Evolutionary conservation across 2,113 vertebrate species (phyloP).

Genomic region (Anguilla japonica): DNA sequence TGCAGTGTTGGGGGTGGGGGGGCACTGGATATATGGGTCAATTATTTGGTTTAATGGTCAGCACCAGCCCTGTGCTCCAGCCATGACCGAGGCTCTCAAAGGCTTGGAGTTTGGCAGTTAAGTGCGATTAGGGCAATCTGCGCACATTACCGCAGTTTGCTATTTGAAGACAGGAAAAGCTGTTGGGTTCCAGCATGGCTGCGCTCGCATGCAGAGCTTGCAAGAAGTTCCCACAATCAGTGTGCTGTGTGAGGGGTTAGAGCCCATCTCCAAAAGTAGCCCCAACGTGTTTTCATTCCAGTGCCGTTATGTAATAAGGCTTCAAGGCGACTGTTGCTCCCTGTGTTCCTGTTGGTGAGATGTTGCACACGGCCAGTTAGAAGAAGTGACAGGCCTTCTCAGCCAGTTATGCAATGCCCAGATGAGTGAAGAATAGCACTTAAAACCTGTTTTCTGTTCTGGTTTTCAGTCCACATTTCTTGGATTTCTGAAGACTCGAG

Average conservation of each 20-base stretch:
- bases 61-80: neutral
- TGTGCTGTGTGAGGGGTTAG: neutral
- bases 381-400: neutral
- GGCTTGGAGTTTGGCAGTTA: neutral
- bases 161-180: neutral
- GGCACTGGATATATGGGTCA: neutral
- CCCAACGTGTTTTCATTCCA: neutral
- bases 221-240: neutral
- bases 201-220: neutral
- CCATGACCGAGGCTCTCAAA: neutral
- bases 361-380: neutral
- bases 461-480: neutral
- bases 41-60: neutral
- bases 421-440: slow-evolving; percentile 63
- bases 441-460: neutral
- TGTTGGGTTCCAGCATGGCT: neutral
- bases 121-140: neutral
- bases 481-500: neutral
- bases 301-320: neutral
- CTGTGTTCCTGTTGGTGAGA: neutral
- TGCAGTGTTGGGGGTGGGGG: neutral
- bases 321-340: slow-evolving; percentile 8
- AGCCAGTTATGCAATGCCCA: neutral
- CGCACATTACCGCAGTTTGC: neutral
- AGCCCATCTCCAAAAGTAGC: neutral